These are phyloP conservation scores for Clostera curtula DNA, from an alignment of 2,888 invertebrate species.

Conservation along the genomic window DNA sequence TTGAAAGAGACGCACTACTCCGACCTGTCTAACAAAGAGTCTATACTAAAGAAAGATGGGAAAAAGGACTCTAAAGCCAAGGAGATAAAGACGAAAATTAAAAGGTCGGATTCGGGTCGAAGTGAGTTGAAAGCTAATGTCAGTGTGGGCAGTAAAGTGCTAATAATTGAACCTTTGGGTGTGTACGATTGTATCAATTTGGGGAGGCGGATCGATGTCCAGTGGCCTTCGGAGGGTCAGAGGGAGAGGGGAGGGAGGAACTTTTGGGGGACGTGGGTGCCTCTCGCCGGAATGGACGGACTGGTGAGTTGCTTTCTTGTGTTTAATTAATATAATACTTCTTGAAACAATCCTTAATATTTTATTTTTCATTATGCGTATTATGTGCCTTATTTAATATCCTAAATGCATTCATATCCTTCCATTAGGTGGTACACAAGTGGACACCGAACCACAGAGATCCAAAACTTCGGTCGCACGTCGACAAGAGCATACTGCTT, in stretches of 20 bases:
- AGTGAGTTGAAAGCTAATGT: conserved; percentile 58
- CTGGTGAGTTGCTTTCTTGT: too few species aligned
- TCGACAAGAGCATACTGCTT: conserved; percentile 92
- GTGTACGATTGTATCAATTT: conserved; percentile 95
- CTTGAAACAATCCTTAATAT: too few species aligned
- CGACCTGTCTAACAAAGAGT: conserved; percentile 50
- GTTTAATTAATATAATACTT: too few species aligned
- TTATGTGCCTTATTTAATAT: not conserved
- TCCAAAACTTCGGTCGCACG: conserved; percentile 89
- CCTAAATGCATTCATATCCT: not conserved
- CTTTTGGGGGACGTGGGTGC: conserved; percentile 92
- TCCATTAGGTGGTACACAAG: conserved; percentile 86
- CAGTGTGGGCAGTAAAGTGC: conserved; percentile 60
- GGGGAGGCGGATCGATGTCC: conserved; percentile 92
- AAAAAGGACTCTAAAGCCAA: conserved; percentile 52
- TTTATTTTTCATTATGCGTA: not conserved
- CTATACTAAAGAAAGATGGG: conserved; percentile 40
- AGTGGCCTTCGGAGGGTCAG: conserved; percentile 95
- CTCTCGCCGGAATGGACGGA: conserved; percentile 94
- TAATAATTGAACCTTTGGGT: conserved; percentile 64
- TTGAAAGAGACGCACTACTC: conserved; percentile 53
- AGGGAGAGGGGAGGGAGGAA: conserved; percentile 89
- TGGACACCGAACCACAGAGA: conserved; percentile 96
- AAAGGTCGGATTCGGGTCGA: conserved; percentile 56
- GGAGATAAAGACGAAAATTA: conserved; percentile 61